A percentile compares a stretch with the other conserved stretches of the same genome.
Evolutionary conservation across 2,888 invertebrate species (phyloP).

Genomic region (Colostygia pectinataria): DNA sequence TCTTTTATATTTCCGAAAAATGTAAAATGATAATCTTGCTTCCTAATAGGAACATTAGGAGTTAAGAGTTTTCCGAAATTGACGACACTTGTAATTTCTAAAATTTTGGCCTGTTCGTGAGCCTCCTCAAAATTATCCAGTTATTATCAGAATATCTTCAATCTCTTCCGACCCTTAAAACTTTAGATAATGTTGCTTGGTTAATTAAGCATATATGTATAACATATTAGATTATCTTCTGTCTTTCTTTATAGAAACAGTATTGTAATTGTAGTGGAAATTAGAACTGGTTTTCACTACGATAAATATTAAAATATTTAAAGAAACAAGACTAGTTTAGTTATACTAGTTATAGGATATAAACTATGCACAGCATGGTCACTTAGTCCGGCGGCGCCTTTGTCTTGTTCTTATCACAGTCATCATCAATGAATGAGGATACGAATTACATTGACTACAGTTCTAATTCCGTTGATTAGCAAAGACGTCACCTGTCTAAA

Average conservation of each 20-base stretch:
- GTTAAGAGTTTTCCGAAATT: slow-evolving; percentile 4
- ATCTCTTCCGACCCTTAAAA: slow-evolving; percentile 2
- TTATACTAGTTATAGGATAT: no score
- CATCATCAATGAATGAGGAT: slow-evolving; percentile 15
- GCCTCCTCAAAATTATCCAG: slow-evolving; percentile 2
- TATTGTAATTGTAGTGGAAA: no score
- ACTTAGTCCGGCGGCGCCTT: slow-evolving; percentile 13
- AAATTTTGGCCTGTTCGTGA: slow-evolving; percentile 16
- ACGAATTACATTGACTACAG: slow-evolving; percentile 6
- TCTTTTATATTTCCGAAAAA: neutral
- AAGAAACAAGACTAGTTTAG: no score
- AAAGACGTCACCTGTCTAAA: slow-evolving; percentile 22
- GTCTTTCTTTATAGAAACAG: no score
- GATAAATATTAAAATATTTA: no score
- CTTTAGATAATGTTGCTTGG: no score
- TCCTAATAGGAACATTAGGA: slow-evolving; percentile 6
- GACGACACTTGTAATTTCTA: slow-evolving; percentile 11
- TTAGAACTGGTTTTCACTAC: no score
- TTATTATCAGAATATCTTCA: slow-evolving; percentile 11
- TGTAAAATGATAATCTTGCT: slow-evolving; percentile 1
- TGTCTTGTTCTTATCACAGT: no score
- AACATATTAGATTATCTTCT: no score
- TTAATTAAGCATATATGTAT: no score
- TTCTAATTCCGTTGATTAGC: slow-evolving; percentile 19
- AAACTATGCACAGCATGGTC: neutral